Evolutionary conservation across 2,888 invertebrate genomes (phyloP).

Genomic region (Thelaira solivaga): DNA sequence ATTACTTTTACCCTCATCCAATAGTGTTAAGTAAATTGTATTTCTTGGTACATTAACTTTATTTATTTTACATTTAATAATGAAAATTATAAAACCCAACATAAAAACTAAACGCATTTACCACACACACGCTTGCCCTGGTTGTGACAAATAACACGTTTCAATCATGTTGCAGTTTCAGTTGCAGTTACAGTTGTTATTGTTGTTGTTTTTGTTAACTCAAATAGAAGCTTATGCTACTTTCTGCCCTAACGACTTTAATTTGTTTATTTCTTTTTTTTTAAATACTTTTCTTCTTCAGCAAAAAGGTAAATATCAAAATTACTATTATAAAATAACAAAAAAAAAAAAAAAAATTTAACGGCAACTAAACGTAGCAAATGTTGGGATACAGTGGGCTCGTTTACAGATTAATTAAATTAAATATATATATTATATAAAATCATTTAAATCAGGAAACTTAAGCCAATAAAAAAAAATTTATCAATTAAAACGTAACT

Average conservation of each 20-base stretch:
- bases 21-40: neutral
- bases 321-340: too few relatives aligned
- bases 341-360: too few relatives aligned
- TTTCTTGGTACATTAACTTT: neutral
- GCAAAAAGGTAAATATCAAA: neutral
- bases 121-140: slow-evolving; percentile 39
- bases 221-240: slow-evolving; percentile 54
- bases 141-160: neutral
- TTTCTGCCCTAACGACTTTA: slow-evolving; percentile 49
- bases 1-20: neutral
- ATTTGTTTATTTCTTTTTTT: neutral
- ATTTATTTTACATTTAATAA: slow-evolving; percentile 8
- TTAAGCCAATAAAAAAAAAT: too few relatives aligned
- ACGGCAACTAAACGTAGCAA: too few relatives aligned
- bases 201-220: slow-evolving; percentile 30
- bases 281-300: neutral
- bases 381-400: too few relatives aligned
- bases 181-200: neutral
- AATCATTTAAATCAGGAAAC: too few relatives aligned
- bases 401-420: too few relatives aligned
- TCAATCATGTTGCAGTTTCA: neutral
- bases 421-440: too few relatives aligned
- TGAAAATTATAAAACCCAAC: slow-evolving; percentile 53
- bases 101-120: slow-evolving; percentile 53
- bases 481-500: too few relatives aligned